These are phyloP conservation scores for Ochropleura plecta DNA, from an alignment of 2,888 invertebrate genomes.

Conservation along the genomic window DNA sequence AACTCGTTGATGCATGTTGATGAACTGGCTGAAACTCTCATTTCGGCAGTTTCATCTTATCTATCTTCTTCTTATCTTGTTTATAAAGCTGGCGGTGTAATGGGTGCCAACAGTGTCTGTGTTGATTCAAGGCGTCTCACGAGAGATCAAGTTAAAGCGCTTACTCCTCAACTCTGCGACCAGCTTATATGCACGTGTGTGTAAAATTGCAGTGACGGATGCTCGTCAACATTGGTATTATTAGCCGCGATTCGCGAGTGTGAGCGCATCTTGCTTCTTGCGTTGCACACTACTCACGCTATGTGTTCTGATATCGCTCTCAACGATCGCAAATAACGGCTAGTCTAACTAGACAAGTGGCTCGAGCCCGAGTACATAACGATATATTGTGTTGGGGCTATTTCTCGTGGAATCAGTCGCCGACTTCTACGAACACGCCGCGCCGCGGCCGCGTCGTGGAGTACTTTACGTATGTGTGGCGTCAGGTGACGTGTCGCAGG, in stretches of 20 bases:
- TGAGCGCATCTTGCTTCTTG: not conserved
- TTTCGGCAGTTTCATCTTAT: not conserved
- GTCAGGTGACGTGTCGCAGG: too few relatives aligned
- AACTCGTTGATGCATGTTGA: not conserved
- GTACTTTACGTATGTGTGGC: too few relatives aligned
- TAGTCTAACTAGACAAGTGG: constrained; percentile 2
- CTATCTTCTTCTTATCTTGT: too few relatives aligned
- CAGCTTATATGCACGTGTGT: not conserved
- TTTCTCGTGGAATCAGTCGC: constrained; percentile 16
- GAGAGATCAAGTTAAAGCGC: not conserved
- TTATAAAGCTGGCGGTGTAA: not conserved
- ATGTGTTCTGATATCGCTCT: constrained; percentile 5
- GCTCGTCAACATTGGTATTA: constrained; percentile 28
- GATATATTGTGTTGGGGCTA: not conserved
- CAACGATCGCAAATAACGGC: not conserved
- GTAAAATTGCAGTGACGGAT: constrained; percentile 5
- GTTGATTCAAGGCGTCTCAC: not conserved
- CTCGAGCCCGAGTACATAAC: not conserved
- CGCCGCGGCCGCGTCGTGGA: not conserved
- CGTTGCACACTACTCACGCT: not conserved
- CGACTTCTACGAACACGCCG: constrained; percentile 20
- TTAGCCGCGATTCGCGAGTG: constrained; percentile 3
- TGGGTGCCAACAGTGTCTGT: not conserved
- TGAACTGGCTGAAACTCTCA: not conserved
- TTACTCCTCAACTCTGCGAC: not conserved